A percentile compares a stretch with the other conserved stretches of the same genome.
phyloP scores from a whole-genome alignment of 2,797 vertebrate species.

The Chaetophractus vellerosus region DNA sequence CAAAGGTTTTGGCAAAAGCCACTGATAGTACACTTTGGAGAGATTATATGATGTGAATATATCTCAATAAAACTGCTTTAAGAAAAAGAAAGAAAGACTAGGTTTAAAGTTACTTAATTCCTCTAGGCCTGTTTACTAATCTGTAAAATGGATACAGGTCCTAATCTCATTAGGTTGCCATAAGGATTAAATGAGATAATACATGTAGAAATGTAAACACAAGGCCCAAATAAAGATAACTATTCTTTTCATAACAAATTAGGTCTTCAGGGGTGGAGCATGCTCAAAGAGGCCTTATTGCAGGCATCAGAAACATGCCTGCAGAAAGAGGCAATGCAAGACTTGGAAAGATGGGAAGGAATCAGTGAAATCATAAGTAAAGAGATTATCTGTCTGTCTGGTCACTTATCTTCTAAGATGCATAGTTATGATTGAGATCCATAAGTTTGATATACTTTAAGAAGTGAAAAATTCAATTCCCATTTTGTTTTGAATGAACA shows the following conservation, averaged over 20 bases:
- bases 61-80: no score
- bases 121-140: neutral
- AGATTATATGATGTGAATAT: no score
- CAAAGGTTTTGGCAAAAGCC: neutral
- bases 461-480: slow-evolving; percentile 10
- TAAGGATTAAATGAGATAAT: neutral
- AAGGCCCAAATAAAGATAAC: neutral
- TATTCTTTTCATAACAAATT: slow-evolving; percentile 52
- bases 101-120: neutral
- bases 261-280: neutral
- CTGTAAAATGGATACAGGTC: slow-evolving; percentile 13
- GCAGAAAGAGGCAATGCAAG: neutral
- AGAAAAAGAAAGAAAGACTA: neutral
- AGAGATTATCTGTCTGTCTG: neutral
- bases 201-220: neutral
- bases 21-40: no score
- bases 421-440: neutral
- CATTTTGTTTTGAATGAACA: neutral
- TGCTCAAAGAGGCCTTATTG: neutral
- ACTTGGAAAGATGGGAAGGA: neutral
- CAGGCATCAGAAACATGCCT: neutral
- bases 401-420: neutral
- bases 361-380: neutral
- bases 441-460: slow-evolving; percentile 20
- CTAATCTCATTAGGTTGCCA: neutral